phyloP scores from a whole-genome alignment of 2,888 invertebrate species.

The Pollenia labialis region DNA sequence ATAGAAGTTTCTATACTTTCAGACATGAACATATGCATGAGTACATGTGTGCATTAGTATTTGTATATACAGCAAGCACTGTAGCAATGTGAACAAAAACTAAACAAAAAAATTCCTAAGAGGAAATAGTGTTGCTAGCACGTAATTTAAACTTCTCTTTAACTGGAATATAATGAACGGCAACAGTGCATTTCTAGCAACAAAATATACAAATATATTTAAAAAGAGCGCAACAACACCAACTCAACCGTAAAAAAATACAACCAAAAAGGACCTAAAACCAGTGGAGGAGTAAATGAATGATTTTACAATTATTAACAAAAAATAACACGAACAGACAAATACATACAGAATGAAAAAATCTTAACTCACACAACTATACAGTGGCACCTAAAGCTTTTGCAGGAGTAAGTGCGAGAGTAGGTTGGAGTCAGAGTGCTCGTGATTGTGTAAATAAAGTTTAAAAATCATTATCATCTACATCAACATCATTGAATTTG shows the following conservation, averaged over 20 bases:
- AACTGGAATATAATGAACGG: constrained; percentile 58
- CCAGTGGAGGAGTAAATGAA: constrained; percentile 52
- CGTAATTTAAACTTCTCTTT: constrained; percentile 66
- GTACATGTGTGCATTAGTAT: not conserved
- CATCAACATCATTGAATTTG: constrained; percentile 10
- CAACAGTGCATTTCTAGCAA: constrained; percentile 46
- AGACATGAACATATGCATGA: not conserved
- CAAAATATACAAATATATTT: constrained; percentile 13
- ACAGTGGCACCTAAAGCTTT: not conserved
- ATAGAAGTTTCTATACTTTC: not conserved
- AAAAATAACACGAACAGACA: constrained; percentile 8
- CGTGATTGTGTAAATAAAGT: not conserved
- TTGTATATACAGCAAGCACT: not conserved
- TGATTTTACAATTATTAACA: constrained; percentile 56
- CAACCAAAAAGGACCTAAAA: not conserved
- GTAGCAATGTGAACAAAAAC: not conserved
- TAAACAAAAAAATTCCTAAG: constrained; percentile 15
- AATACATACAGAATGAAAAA: not conserved
- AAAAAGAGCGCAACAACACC: not conserved
- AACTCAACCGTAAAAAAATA: constrained; percentile 22
- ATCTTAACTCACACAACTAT: not conserved
- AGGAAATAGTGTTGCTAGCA: constrained; percentile 69
- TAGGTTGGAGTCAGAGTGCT: not conserved
- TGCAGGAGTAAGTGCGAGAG: not conserved
- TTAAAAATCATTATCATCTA: constrained; percentile 17